Base-by-base conservation (phyloP, 2,888 invertebrate species). In the Podotricha telesiphe region DNA sequence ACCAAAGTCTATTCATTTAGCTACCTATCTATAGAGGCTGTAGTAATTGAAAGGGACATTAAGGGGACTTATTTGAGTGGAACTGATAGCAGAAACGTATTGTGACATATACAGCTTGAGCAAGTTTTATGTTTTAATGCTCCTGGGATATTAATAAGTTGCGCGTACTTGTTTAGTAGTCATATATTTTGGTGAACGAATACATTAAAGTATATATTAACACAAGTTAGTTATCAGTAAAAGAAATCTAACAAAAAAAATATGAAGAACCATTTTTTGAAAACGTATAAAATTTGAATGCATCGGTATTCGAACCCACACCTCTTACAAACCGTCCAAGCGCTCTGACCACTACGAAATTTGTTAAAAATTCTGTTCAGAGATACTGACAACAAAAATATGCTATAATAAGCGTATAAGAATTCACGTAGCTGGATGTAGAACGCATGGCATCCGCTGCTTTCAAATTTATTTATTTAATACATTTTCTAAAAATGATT, bases 41-140 rank as follows among this genome's bases (percentile, higher is more conserved):
- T 80, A 80, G 82, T 91, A 89, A 90, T 89, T 91, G 89, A 88
- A 89, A 84, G 81, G 83, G 84, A 86, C 87, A 86, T 88, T 87
- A 85, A 88, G 76, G 79, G 80, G 80, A 83, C 82, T 85, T 82
- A 84, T 80, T 86, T 86, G 79, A 77, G 79, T 82, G 88, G 86
- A 91, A 90, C 81, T 85, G 87, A 89, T 89, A 80, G 74, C 75
- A 84, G 78, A 78, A 77, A 77, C 81, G 78, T 82, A 84, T 86
- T 84, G 82, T 80, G 80, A 81, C 77, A 77, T 80, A 76, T 81
- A 80, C 76, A 77, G 75, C 77, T 79, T 73, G 28, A 19, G 37
- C 64, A 59, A 19, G 20, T 22, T 59, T 53, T 69, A 34, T 28
- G 53, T 58, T 55, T 37, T 55, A 22, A 47, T 62, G 37, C 58